phyloP scores from a whole-genome alignment of 2,113 vertebrate species.

The Ceyx melanurus region DNA sequence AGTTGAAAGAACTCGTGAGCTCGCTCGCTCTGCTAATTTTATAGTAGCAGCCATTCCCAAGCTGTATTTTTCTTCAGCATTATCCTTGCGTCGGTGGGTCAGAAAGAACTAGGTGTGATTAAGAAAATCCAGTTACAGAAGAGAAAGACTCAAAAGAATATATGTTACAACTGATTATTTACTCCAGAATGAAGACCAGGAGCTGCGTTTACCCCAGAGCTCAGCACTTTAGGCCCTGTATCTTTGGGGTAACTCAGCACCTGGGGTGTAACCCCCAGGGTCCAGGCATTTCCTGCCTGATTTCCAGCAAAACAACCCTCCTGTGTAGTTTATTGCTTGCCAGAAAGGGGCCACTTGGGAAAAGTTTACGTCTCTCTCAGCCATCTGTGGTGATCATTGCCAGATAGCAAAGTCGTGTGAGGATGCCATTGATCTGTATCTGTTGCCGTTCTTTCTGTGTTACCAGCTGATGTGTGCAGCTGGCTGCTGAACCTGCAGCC shows the following conservation, averaged over 20 bases:
- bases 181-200: not conserved
- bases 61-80: conserved; percentile 51
- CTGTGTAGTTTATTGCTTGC: not conserved
- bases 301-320: not conserved
- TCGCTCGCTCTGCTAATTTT: conserved; percentile 38
- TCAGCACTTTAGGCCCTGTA: not conserved
- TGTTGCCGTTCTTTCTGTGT: not conserved
- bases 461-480: conserved; percentile 31
- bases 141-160: not conserved
- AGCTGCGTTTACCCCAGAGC: not conserved
- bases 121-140: conserved; percentile 32
- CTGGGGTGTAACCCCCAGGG: not conserved
- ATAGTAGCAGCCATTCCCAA: conserved; percentile 20
- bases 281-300: not conserved
- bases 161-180: conserved; percentile 28
- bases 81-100: conserved; percentile 26
- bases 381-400: conserved; percentile 50
- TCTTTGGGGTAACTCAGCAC: not conserved
- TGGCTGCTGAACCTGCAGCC: not conserved
- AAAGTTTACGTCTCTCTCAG: conserved; percentile 1
- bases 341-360: conserved; percentile 36
- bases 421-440: conserved; percentile 43
- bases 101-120: conserved; percentile 41
- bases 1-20: conserved; percentile 54
- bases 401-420: not conserved